Percentiles rank a stretch among this genome's conserved stretches.
Evolutionary conservation across 2,888 invertebrate species (phyloP).

Genomic region (Ypsolopha scabrella): DNA sequence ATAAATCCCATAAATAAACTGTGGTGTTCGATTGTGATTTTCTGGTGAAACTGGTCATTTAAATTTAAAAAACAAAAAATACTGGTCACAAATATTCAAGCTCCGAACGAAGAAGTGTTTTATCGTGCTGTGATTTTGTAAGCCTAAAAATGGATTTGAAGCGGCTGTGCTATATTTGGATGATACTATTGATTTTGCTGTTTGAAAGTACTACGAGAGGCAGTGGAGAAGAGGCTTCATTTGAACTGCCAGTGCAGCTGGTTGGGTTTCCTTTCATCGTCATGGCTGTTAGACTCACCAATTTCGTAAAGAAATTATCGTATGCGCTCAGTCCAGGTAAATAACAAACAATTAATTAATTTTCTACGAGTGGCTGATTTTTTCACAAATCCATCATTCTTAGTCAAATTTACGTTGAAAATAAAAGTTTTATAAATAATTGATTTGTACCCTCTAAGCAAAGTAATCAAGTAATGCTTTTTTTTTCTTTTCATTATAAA

Average conservation of each 20-base stretch:
- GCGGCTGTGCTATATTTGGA: slow-evolving; percentile 46
- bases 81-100: slow-evolving; percentile 1
- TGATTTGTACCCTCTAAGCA: no score
- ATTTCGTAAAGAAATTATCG: slow-evolving; percentile 85
- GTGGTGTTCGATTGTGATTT: background rate
- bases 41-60: slow-evolving; percentile 2
- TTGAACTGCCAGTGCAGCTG: slow-evolving; percentile 80
- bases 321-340: slow-evolving; percentile 87
- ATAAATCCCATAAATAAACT: slow-evolving; percentile 4
- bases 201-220: slow-evolving; percentile 45
- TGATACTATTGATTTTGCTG: slow-evolving; percentile 34
- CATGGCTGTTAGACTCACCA: slow-evolving; percentile 81
- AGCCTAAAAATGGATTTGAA: slow-evolving; percentile 37
- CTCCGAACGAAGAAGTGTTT: background rate
- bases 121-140: background rate
- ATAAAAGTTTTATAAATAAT: no score
- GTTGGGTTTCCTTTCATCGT: slow-evolving; percentile 88
- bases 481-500: no score
- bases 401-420: no score
- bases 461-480: no score
- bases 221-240: slow-evolving; percentile 30
- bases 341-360: slow-evolving; percentile 17
- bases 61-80: slow-evolving; percentile 1
- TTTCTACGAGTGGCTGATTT: no score
- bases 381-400: no score